These are phyloP conservation scores for Montipora foliosa DNA, from an alignment of 64 coral and sea anemone genomes.

Conservation along the genomic window DNA sequence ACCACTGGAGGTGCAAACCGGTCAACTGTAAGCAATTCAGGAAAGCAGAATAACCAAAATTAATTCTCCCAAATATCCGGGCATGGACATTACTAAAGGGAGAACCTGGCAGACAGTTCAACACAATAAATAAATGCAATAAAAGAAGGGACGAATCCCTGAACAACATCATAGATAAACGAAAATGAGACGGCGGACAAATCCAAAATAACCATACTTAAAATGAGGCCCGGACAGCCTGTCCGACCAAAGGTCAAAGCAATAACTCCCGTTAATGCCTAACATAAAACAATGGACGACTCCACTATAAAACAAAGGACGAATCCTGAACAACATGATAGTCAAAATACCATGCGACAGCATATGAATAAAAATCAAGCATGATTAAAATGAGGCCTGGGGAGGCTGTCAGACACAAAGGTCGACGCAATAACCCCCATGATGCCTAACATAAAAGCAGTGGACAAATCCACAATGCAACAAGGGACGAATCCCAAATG, in stretches of 20 bases:
- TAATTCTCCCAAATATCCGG: neutral
- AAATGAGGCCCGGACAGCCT: neutral
- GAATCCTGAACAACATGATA: neutral
- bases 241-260: neutral
- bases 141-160: neutral
- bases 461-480: neutral
- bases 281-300: neutral
- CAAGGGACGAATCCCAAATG: neutral
- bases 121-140: neutral
- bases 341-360: neutral
- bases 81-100: neutral
- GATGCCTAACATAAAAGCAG: neutral
- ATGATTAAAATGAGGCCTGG: neutral
- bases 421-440: neutral
- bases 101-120: neutral
- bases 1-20: neutral
- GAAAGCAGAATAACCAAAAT: neutral
- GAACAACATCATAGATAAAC: neutral
- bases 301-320: neutral
- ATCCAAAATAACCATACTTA: neutral
- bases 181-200: neutral
- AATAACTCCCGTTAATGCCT: neutral
- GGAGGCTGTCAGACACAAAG: neutral
- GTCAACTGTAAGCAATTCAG: neutral
- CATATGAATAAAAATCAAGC: neutral